Percentiles rank a stretch among this genome's conserved stretches.
phyloP scores from a whole-genome alignment of 2,888 invertebrate genomes.

The Philereme transversata region DNA sequence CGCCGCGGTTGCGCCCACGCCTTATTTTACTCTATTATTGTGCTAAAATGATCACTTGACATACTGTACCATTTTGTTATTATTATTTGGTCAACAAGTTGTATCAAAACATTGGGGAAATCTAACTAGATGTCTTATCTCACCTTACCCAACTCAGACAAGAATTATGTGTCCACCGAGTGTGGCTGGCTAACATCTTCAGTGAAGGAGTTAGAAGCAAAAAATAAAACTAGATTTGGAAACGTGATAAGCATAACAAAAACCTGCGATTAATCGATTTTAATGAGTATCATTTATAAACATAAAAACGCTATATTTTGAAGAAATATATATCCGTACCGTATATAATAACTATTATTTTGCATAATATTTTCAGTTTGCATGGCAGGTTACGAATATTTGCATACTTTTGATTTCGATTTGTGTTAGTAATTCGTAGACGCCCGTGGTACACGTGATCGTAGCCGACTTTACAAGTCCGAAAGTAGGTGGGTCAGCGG shows the following conservation, averaged over 20 bases:
- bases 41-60: constrained; percentile 68
- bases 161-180: too few species aligned
- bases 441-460: constrained; percentile 26
- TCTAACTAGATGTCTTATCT: background rate
- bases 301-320: background rate
- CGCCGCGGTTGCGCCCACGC: constrained; percentile 67
- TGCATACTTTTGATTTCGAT: constrained; percentile 20
- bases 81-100: constrained; percentile 42
- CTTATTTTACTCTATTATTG: constrained; percentile 73
- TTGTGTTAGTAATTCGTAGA: constrained; percentile 18
- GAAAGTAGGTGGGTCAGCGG: constrained; percentile 37
- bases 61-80: constrained; percentile 55
- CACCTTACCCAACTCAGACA: too few species aligned
- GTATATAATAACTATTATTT: too few species aligned
- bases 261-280: too few species aligned
- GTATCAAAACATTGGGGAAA: constrained; percentile 3
- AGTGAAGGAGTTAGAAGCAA: too few species aligned
- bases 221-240: too few species aligned
- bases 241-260: too few species aligned
- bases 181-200: too few species aligned
- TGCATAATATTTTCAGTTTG: constrained; percentile 2
- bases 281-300: too few species aligned
- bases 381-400: constrained; percentile 12
- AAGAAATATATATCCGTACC: background rate
- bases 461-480: constrained; percentile 27